Percentiles rank a stretch among this genome's conserved stretches.
These are phyloP conservation scores for Champsocephalus gunnari DNA, from an alignment of 2,797 vertebrate species.

Conservation along the genomic window DNA sequence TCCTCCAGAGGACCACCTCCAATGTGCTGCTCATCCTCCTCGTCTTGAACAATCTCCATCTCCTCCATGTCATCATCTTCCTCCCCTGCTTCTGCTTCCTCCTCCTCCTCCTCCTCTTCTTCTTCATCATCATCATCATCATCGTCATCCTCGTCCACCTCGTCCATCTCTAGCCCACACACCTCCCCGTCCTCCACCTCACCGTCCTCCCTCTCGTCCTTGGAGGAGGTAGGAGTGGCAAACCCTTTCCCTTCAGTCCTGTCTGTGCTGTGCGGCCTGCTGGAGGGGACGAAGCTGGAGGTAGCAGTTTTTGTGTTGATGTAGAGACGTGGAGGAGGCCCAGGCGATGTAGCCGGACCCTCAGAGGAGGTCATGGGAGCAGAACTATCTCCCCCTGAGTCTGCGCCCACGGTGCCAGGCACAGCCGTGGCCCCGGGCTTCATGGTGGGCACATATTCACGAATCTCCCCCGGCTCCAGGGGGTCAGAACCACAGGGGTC, in stretches of 20 bases:
- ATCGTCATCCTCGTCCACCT: slow-evolving; percentile 48
- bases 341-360: background rate
- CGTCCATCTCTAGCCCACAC: slow-evolving; percentile 74
- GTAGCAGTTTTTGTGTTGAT: slow-evolving; percentile 80
- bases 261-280: slow-evolving; percentile 60
- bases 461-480: slow-evolving; percentile 97
- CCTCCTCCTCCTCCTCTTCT: slow-evolving; percentile 20
- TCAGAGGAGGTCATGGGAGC: slow-evolving; percentile 15
- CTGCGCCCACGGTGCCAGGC: slow-evolving; percentile 20
- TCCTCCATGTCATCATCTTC: slow-evolving; percentile 60
- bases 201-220: slow-evolving; percentile 66
- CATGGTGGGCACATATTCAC: slow-evolving; percentile 87
- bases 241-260: slow-evolving; percentile 53
- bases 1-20: slow-evolving; percentile 54
- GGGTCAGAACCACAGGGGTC: slow-evolving; percentile 97
- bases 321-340: slow-evolving; percentile 78
- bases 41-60: slow-evolving; percentile 67
- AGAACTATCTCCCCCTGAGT: slow-evolving; percentile 18
- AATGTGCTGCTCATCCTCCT: slow-evolving; percentile 64
- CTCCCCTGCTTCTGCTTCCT: slow-evolving; percentile 64
- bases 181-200: slow-evolving; percentile 80
- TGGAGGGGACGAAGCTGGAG: slow-evolving; percentile 76
- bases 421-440: slow-evolving; percentile 38
- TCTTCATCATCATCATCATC: slow-evolving; percentile 42
- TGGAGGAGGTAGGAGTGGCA: slow-evolving; percentile 60